Evolutionary conservation across 2,888 invertebrate genomes (phyloP).

Genomic region (Brachycybe producta): DNA sequence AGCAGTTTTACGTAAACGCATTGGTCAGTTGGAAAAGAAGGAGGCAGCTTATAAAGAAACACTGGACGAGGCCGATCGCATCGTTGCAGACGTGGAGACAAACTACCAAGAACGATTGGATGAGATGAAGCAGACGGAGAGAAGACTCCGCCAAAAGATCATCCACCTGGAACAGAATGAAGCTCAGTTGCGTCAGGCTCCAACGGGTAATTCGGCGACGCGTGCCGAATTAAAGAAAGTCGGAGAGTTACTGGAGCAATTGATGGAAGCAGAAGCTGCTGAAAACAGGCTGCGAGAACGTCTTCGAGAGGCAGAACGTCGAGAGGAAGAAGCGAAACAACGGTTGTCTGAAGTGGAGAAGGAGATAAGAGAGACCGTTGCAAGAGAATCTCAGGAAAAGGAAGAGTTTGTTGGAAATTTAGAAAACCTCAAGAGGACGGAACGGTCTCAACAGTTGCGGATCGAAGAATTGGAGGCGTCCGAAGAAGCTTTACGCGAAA

Average conservation of each 20-base stretch:
- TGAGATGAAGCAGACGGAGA: constrained; percentile 34
- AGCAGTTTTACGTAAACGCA: constrained; percentile 46
- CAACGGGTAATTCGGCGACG: constrained; percentile 11
- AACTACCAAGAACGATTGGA: constrained; percentile 22
- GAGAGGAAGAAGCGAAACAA: constrained; percentile 19
- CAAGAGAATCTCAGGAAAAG: constrained; percentile 20
- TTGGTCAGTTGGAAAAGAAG: constrained; percentile 48
- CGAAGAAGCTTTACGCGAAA: constrained; percentile 20
- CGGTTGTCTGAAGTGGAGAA: constrained; percentile 23
- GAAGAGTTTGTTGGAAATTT: constrained; percentile 20
- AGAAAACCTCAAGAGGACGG: constrained; percentile 35
- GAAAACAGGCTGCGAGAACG: constrained; percentile 11
- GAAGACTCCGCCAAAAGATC: constrained; percentile 43
- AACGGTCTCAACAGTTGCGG: constrained; percentile 42
- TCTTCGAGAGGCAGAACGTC: constrained; percentile 5
- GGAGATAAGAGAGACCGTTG: constrained; percentile 10
- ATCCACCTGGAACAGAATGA: constrained; percentile 34
- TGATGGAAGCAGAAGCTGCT: constrained; percentile 17
- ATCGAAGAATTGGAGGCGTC: constrained; percentile 38
- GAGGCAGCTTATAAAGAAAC: constrained; percentile 41
- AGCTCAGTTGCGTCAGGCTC: constrained; percentile 22
- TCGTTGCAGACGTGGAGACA: constrained; percentile 24
- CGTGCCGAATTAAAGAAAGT: constrained; percentile 18
- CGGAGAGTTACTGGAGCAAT: constrained; percentile 15
- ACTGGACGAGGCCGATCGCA: constrained; percentile 24